Percentiles rank a stretch among this genome's conserved stretches.
Conservation (phyloP, 2,888 invertebrate genomes). For the Caenorhabditis sp. region DNA sequence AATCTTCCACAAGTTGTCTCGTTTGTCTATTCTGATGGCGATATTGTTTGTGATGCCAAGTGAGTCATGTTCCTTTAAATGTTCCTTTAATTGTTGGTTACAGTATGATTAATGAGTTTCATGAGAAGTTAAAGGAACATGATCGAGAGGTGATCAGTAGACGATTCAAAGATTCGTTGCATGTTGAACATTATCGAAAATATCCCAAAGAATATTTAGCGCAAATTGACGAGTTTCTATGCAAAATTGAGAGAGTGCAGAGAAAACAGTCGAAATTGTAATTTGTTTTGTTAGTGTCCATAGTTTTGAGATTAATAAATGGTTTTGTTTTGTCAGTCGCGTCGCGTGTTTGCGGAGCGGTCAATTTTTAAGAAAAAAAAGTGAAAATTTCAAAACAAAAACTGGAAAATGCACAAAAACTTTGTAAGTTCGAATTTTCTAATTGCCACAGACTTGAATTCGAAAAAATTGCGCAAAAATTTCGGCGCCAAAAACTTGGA, state of each 20-base stretch:
- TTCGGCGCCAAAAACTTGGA: too few relatives aligned
- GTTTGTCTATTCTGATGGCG: conserved; percentile 27
- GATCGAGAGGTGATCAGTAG: conserved; percentile 1
- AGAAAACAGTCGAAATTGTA: neutral
- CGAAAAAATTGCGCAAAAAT: too few relatives aligned
- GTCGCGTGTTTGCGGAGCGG: too few relatives aligned
- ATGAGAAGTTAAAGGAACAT: neutral
- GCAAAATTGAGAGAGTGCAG: neutral
- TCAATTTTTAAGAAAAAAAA: too few relatives aligned
- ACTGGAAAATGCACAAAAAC: too few relatives aligned
- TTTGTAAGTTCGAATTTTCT: too few relatives aligned
- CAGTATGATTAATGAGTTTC: neutral
- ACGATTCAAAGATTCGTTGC: conserved; percentile 18
- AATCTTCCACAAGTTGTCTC: conserved; percentile 19
- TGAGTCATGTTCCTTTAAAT: neutral
- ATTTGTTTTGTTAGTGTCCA: too few relatives aligned
- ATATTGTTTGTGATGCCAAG: conserved; percentile 27
- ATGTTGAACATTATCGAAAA: conserved; percentile 33
- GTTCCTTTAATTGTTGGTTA: neutral
- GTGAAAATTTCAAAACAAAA: too few relatives aligned
- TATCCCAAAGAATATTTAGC: conserved; percentile 28
- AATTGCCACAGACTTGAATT: too few relatives aligned
- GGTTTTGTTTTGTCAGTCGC: too few relatives aligned
- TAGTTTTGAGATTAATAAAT: too few relatives aligned
- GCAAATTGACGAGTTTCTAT: conserved; percentile 19